A percentile compares a stretch with the other conserved stretches of the same genome.
Evolutionary conservation across 2,888 invertebrate species (phyloP).

Genomic region (Aphodius sticticus): DNA sequence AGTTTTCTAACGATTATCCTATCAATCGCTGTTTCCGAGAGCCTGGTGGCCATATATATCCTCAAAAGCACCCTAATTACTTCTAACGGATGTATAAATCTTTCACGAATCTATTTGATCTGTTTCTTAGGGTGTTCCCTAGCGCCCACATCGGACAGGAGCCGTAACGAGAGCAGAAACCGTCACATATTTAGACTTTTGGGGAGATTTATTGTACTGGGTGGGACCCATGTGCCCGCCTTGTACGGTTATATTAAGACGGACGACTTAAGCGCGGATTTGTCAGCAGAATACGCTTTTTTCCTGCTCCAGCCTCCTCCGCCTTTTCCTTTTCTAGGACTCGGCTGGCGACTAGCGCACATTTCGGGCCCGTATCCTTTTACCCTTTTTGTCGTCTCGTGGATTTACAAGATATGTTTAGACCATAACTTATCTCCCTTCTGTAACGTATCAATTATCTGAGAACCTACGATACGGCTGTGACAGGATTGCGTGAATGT

Average conservation of each 20-base stretch:
- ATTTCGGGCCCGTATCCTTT: background rate
- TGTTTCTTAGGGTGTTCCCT: background rate
- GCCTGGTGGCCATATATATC: background rate
- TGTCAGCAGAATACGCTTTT: constrained; percentile 36
- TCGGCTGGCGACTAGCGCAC: background rate
- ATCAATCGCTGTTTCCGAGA: background rate
- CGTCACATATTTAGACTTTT: constrained; percentile 35
- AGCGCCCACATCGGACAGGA: background rate
- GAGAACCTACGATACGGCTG: background rate
- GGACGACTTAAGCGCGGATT: constrained; percentile 37
- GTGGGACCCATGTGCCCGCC: constrained; percentile 30
- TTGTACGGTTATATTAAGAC: constrained; percentile 36
- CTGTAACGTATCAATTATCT: background rate
- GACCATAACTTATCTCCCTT: background rate
- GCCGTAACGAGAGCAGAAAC: constrained; percentile 19
- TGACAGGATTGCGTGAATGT: background rate
- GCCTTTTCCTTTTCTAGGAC: background rate
- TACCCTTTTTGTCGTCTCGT: background rate
- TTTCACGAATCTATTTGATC: background rate
- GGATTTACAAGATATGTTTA: background rate
- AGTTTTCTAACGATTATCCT: too few relatives aligned
- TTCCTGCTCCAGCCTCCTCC: constrained; percentile 5
- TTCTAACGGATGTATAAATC: background rate
- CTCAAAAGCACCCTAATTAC: background rate
- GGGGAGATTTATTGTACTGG: constrained; percentile 34